These are phyloP conservation scores for Agapostemon virescens DNA, from an alignment of 2,888 invertebrate species.

Conservation along the genomic window DNA sequence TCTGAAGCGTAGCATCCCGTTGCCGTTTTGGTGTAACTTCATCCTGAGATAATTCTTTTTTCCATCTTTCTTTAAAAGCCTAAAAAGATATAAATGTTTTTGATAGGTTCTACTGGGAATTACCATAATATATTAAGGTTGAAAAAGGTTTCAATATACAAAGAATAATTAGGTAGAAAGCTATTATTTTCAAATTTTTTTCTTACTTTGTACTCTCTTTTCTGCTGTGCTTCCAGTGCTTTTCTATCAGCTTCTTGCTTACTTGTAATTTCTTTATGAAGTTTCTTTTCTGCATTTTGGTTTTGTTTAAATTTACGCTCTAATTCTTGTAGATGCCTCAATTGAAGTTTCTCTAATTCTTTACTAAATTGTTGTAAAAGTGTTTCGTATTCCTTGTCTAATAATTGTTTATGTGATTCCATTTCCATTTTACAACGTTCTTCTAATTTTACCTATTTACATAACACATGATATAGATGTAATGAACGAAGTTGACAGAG, in stretches of 20 bases:
- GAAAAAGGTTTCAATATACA: not conserved
- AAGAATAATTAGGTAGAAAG: not conserved
- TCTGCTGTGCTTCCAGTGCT: constrained; percentile 94
- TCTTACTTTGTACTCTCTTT: constrained; percentile 93
- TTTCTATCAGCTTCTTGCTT: constrained; percentile 96
- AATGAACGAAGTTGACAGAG: not conserved
- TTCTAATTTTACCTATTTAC: constrained; percentile 88
- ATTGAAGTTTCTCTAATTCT: constrained; percentile 93
- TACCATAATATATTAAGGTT: not conserved
- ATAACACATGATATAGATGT: not conserved
- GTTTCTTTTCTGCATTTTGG: constrained; percentile 93
- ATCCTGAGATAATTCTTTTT: constrained; percentile 94
- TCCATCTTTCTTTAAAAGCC: constrained; percentile 97
- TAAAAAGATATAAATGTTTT: constrained; percentile 41
- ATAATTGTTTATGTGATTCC: constrained; percentile 96
- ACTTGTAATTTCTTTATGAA: constrained; percentile 93
- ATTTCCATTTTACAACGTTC: constrained; percentile 97
- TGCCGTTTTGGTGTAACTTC: constrained; percentile 95
- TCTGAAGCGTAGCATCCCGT: constrained; percentile 93
- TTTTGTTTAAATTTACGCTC: constrained; percentile 93
- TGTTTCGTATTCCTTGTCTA: constrained; percentile 98
- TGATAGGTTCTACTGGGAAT: constrained; percentile 13
- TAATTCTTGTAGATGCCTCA: constrained; percentile 89
- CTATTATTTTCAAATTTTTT: constrained; percentile 9
- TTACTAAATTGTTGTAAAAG: constrained; percentile 94